phyloP scores from a whole-genome alignment of 2,113 vertebrate genomes.

The Capreolus pygargus region DNA sequence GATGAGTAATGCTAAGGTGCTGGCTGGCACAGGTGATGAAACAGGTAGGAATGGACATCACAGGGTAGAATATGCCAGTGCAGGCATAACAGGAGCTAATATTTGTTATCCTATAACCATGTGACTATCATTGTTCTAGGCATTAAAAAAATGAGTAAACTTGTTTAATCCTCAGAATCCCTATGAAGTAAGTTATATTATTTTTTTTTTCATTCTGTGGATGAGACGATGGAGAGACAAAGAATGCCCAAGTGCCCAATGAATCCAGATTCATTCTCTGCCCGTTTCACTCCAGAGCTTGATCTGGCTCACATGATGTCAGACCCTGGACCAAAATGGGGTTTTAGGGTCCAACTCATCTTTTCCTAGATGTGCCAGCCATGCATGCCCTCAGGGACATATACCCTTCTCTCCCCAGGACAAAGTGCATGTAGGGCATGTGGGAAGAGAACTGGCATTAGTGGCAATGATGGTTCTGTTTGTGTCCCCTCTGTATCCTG shows the following conservation, averaged over 20 bases:
- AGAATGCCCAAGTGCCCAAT: not conserved
- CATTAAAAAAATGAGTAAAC: not conserved
- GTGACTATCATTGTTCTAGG: not conserved
- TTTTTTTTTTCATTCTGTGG: not conserved
- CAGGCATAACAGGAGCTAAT: not conserved
- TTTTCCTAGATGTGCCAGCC: not conserved
- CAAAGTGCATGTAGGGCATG: not conserved
- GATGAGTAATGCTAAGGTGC: not conserved
- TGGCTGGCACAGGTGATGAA: not conserved
- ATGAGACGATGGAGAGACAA: not conserved
- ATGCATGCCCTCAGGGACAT: not conserved
- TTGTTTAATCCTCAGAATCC: not conserved
- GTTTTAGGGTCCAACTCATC: not conserved
- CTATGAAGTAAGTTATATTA: not conserved
- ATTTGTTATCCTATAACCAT: not conserved
- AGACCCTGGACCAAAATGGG: not conserved
- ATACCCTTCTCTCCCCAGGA: not conserved
- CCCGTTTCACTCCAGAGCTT: not conserved
- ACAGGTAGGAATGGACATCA: not conserved
- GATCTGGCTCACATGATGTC: not conserved
- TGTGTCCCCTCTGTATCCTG: not conserved
- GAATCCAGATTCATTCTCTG: not conserved
- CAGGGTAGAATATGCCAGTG: not conserved
- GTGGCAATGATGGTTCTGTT: not conserved
- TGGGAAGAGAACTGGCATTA: not conserved